Percentiles rank a stretch among this genome's conserved stretches.
phyloP scores from a whole-genome alignment of 2,113 vertebrate species.

The Acanthochromis polyacanthus region DNA sequence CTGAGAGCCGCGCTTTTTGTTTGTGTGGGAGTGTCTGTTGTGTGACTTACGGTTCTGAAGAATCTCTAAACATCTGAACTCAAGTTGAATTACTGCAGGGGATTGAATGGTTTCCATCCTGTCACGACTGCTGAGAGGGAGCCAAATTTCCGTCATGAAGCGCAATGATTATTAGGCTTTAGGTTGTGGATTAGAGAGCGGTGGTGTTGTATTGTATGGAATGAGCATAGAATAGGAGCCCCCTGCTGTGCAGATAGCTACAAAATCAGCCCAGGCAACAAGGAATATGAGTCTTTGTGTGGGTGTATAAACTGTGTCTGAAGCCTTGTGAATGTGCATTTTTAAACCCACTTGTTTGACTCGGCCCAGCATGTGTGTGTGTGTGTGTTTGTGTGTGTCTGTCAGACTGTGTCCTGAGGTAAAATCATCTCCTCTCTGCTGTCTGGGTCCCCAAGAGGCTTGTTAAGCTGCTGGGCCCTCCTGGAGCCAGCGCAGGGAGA shows the following conservation, averaged over 20 bases:
- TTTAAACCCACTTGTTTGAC: slow-evolving; percentile 77
- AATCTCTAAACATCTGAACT: slow-evolving; percentile 57
- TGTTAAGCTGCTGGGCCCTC: slow-evolving; percentile 78
- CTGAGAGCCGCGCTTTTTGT: slow-evolving; percentile 36
- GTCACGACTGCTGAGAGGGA: slow-evolving; percentile 54
- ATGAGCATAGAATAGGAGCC: slow-evolving; percentile 37
- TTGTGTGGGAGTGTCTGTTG: slow-evolving; percentile 52
- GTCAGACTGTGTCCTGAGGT: slow-evolving; percentile 73
- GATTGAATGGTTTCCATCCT: slow-evolving; percentile 41
- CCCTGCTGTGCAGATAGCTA: slow-evolving; percentile 46
- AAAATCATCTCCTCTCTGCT: slow-evolving; percentile 70
- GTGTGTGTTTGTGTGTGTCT: slow-evolving; percentile 50
- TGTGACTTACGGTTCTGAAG: slow-evolving; percentile 45
- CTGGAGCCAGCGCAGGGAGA: slow-evolving; percentile 64
- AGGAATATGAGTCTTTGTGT: slow-evolving; percentile 58
- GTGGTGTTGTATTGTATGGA: slow-evolving; percentile 43
- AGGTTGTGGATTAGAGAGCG: slow-evolving; percentile 57
- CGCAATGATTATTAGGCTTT: slow-evolving; percentile 58
- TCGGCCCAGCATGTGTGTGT: slow-evolving; percentile 32
- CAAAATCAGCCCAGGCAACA: slow-evolving; percentile 51
- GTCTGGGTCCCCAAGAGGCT: slow-evolving; percentile 74
- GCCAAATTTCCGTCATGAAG: slow-evolving; percentile 52
- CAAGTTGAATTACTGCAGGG: slow-evolving; percentile 48
- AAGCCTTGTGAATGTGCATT: slow-evolving; percentile 61
- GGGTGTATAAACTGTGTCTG: slow-evolving; percentile 71